phyloP scores from a whole-genome alignment of 1,140 invertebrate genomes.

The Hyles vespertilio region DNA sequence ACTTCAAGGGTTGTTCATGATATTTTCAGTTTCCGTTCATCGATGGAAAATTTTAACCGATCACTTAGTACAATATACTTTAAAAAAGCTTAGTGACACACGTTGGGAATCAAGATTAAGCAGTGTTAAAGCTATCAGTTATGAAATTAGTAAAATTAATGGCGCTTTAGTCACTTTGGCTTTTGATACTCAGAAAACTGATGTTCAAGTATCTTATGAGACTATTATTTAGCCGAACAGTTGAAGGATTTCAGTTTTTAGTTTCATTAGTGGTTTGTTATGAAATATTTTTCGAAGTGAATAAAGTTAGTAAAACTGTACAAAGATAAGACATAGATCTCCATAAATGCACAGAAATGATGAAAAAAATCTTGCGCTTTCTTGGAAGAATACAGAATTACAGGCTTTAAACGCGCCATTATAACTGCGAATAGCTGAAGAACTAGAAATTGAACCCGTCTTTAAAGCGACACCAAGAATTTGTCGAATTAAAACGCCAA shows the following conservation, averaged over 20 bases:
- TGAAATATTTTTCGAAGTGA: constrained; percentile 32
- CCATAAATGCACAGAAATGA: constrained; percentile 37
- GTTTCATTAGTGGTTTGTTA: constrained; percentile 41
- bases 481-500: constrained; percentile 28
- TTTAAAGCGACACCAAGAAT: constrained; percentile 28
- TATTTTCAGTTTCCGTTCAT: constrained; percentile 30
- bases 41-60: constrained; percentile 32
- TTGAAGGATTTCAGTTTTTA: constrained; percentile 26
- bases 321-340: constrained; percentile 31
- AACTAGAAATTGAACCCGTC: constrained; percentile 28
- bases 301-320: constrained; percentile 39
- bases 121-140: constrained; percentile 23
- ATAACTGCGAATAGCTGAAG: constrained; percentile 34
- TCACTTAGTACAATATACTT: constrained; percentile 21
- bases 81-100: constrained; percentile 31
- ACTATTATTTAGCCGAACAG: constrained; percentile 26
- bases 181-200: constrained; percentile 23
- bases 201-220: constrained; percentile 35
- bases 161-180: constrained; percentile 30
- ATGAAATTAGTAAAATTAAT: constrained; percentile 17
- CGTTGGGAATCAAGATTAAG: constrained; percentile 25
- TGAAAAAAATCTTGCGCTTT: constrained; percentile 30
- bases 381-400: constrained; percentile 41
- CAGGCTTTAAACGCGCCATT: constrained; percentile 35
- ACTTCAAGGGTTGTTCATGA: constrained; percentile 31